Evolutionary conservation across 2,113 vertebrate genomes (phyloP), one percentile per base, ranked within the genome.

Genomic region (Actinemys pallida): DNA sequence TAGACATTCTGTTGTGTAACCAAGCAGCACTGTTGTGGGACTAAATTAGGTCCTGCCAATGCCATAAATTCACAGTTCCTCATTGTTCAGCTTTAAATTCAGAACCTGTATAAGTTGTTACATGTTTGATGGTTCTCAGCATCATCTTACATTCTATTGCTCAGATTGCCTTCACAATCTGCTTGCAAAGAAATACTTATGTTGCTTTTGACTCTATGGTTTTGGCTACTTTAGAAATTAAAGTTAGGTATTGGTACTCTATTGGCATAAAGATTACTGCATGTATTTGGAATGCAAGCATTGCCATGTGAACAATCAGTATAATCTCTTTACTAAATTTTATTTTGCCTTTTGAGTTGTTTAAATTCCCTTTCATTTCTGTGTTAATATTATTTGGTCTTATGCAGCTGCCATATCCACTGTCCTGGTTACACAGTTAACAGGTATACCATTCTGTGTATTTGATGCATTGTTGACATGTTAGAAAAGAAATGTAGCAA

Each of bases 301-400:
- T 76, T 93, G 27, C 54, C 79, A 25, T 52, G 14, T 86, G n/a
- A 87, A 59, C 50, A 94, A 84, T 52, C 45, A 92, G 20, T 22
- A 39, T n/a, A 72, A 49, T 25, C 42, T 78, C 79, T 5, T 86
- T 94, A 47, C 42, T 78, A 78, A 47, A 14, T 92, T 89, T 91
- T 80, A n/a, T 35, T 83, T 82, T 16, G 24, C 4, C 89, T 49
- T 94, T 96, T 90, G 49, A 87, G 93, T 89, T 80, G 45, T 57
- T 95, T 90, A 17, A 39, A 78, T 78, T 78, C 42, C 11, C 42
- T 78, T 78, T 47, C 42, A 78, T 47, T 14, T 47, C 12, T 78
- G 11, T 45, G 25, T 45, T 78, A 45, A 78, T 47, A 8, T 47
- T 78, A 47, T 27, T 47, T 78, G 75, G 42, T 91, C 90, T 47